Percentiles rank a stretch among this genome's conserved stretches.
These are phyloP conservation scores for Recurvirostra avosetta DNA, from an alignment of 2,113 vertebrate species.

Conservation along the genomic window DNA sequence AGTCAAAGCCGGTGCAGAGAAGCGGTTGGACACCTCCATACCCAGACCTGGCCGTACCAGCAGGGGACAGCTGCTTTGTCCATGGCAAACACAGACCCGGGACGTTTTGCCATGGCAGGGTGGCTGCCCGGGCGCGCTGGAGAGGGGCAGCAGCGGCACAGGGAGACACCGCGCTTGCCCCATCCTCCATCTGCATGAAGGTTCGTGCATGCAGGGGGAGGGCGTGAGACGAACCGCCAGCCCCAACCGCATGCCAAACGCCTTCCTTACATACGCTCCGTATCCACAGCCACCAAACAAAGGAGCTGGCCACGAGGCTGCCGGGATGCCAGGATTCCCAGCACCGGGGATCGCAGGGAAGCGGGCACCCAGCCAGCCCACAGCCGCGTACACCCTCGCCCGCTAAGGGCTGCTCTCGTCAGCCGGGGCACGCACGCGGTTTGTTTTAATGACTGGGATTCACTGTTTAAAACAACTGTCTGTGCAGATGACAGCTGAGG, in stretches of 20 bases:
- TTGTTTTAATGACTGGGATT: neutral
- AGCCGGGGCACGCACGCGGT: fast-evolving
- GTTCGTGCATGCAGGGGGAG: too few relatives aligned
- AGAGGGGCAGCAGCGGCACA: neutral
- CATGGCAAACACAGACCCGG: neutral
- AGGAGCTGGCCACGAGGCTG: neutral
- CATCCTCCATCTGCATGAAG: neutral
- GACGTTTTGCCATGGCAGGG: neutral
- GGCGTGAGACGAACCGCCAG: neutral
- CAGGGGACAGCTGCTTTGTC: neutral
- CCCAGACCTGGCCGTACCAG: neutral
- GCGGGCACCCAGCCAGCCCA: neutral
- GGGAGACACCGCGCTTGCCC: fast-evolving
- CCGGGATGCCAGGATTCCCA: neutral
- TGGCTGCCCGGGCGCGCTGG: fast-evolving
- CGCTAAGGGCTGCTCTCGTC: neutral
- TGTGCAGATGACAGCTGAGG: neutral
- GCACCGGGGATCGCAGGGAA: neutral
- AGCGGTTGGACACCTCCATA: fast-evolving
- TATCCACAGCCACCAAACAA: neutral
- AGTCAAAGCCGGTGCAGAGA: neutral
- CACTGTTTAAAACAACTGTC: neutral
- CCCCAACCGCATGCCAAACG: neutral
- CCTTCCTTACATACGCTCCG: neutral
- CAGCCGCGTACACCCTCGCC: neutral